These are phyloP conservation scores for Phylloscopus trochiloides DNA, from an alignment of 2,113 vertebrate genomes.

Conservation along the genomic window DNA sequence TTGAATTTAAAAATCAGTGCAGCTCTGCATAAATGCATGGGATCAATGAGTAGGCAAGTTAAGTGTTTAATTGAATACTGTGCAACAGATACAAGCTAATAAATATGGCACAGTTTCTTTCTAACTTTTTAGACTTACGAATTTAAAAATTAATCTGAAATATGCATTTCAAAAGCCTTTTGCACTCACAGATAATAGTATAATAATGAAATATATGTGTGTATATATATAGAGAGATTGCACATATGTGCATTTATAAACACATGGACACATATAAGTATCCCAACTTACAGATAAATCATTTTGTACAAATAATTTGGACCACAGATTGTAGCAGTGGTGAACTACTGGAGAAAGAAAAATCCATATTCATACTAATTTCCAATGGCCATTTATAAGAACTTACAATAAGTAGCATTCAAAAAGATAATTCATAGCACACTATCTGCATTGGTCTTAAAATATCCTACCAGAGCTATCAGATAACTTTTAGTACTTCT, in stretches of 20 bases:
- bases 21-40: conserved; percentile 2
- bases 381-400: neutral
- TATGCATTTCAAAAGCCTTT: neutral
- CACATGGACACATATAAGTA: neutral
- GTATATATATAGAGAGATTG: accelerated
- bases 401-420: neutral
- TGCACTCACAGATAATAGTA: neutral
- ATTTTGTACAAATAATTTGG: neutral
- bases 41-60: neutral
- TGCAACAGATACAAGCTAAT: neutral
- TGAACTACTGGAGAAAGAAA: neutral
- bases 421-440: neutral
- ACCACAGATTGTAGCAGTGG: neutral
- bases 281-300: neutral
- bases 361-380: neutral
- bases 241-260: neutral
- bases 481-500: neutral
- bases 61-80: neutral
- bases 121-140: accelerated
- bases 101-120: neutral
- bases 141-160: neutral
- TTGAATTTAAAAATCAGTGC: neutral
- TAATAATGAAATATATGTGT: neutral
- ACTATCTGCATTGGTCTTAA: neutral
- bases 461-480: neutral